Percentiles rank a stretch among this genome's conserved stretches.
These are phyloP conservation scores for Spea bombifrons DNA, from an alignment of 2,113 vertebrate genomes.

Conservation along the genomic window DNA sequence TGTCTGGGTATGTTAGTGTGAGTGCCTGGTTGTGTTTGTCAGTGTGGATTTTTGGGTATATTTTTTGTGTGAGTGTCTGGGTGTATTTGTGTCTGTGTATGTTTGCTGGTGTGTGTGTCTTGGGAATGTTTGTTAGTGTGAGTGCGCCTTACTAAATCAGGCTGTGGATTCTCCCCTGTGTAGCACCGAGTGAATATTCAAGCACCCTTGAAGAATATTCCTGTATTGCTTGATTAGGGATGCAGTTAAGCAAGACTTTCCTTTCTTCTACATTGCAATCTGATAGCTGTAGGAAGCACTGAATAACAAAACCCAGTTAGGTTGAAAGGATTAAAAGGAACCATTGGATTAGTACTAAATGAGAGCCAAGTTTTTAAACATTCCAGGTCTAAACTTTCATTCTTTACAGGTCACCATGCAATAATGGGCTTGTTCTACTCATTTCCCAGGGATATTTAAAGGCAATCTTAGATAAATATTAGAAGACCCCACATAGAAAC, in stretches of 20 bases:
- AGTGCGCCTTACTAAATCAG: too few relatives aligned
- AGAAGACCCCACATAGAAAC: neutral
- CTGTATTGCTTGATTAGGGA: neutral
- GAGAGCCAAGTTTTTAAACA: neutral
- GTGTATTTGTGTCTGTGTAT: too few relatives aligned
- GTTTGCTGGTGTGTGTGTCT: too few relatives aligned
- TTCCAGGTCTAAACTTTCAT: neutral
- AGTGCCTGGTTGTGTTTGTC: too few relatives aligned
- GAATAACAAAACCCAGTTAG: slow-evolving; percentile 1
- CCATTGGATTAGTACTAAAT: slow-evolving; percentile 1
- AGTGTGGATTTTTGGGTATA: too few relatives aligned
- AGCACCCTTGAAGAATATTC: too few relatives aligned
- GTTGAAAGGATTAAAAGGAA: slow-evolving; percentile 2
- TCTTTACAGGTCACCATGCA: neutral
- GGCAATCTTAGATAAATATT: neutral
- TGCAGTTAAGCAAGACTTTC: neutral
- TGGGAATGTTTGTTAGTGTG: too few relatives aligned
- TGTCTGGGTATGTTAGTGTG: too few relatives aligned
- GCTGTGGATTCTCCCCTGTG: too few relatives aligned
- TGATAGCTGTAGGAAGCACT: neutral
- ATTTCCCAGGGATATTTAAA: slow-evolving; percentile 2
- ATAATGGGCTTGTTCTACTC: neutral
- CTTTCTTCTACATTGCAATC: neutral
- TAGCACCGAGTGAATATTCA: too few relatives aligned
- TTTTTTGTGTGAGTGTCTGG: too few relatives aligned